These are phyloP conservation scores for Euzophera pinguis DNA, from an alignment of 2,888 invertebrate species.

Conservation along the genomic window DNA sequence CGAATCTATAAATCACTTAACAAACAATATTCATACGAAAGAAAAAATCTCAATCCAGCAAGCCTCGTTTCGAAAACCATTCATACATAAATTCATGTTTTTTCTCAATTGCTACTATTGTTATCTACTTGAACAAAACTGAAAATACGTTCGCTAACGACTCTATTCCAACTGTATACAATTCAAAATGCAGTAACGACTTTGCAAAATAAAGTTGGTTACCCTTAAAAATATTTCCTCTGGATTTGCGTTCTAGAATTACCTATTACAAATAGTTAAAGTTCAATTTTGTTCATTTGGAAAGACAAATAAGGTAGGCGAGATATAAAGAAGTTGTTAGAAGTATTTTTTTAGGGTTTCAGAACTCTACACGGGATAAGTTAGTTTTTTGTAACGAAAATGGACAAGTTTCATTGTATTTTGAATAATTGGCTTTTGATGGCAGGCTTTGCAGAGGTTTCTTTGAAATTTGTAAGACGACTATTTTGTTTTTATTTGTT, in stretches of 20 bases:
- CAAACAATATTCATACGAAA: constrained; percentile 35
- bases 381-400: constrained; percentile 12
- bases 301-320: background rate
- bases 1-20: constrained; percentile 32
- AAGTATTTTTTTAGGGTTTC: constrained; percentile 10
- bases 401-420: constrained; percentile 1
- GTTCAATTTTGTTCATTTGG: background rate
- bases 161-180: background rate
- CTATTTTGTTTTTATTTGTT: no score
- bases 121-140: constrained; percentile 24
- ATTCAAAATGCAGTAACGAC: background rate
- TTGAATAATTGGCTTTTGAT: constrained; percentile 1
- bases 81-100: constrained; percentile 40
- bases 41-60: constrained; percentile 28
- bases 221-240: constrained; percentile 1
- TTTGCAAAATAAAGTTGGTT: background rate
- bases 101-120: constrained; percentile 36
- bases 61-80: constrained; percentile 34
- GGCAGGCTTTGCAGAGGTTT: background rate
- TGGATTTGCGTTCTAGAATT: background rate
- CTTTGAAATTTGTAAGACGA: background rate
- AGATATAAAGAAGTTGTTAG: constrained; percentile 9
- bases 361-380: background rate
- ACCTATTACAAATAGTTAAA: constrained; percentile 7
- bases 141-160: background rate